Conservation (phyloP, 1,140 invertebrate genomes). For the Zaprionus vittiger region DNA sequence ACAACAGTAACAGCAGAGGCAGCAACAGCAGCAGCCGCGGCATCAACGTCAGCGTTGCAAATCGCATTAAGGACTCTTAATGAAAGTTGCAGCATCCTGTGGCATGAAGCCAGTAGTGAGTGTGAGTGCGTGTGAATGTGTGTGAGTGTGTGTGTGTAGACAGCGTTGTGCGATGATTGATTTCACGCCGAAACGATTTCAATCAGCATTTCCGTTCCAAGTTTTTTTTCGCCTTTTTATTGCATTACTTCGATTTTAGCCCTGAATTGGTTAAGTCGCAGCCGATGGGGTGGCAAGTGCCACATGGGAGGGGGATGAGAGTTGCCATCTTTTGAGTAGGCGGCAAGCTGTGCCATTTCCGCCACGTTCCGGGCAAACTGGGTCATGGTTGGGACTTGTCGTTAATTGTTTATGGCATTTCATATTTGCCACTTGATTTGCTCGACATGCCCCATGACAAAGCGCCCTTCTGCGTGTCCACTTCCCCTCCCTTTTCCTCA, state of each 20-base stretch:
- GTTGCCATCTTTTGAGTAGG: conserved; percentile 22
- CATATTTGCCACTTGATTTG: conserved; percentile 53
- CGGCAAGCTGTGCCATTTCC: conserved; percentile 48
- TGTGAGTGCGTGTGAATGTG: conserved; percentile 2
- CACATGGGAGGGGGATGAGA: not conserved
- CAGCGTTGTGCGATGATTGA: conserved; percentile 79
- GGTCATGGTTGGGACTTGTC: conserved; percentile 29
- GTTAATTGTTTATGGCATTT: conserved; percentile 50
- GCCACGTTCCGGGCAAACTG: conserved; percentile 14
- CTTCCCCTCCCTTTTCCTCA: not conserved
- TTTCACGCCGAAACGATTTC: conserved; percentile 83
- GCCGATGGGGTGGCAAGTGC: not conserved
- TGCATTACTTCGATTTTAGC: conserved; percentile 59
- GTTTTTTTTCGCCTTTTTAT: conserved; percentile 53
- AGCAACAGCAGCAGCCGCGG: conserved; percentile 19
- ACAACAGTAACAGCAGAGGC: conserved; percentile 4
- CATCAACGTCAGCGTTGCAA: conserved; percentile 71
- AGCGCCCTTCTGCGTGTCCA: not conserved
- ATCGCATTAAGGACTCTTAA: conserved; percentile 83
- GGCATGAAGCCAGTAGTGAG: conserved; percentile 32
- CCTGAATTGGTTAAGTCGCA: conserved; percentile 29
- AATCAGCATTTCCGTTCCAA: conserved; percentile 80
- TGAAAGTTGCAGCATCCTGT: conserved; percentile 79
- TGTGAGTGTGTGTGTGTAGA: conserved; percentile 52
- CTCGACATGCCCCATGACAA: conserved; percentile 25